A percentile compares a stretch with the other conserved stretches of the same genome.
These are phyloP conservation scores for Furcula furcula DNA, from an alignment of 2,888 invertebrate genomes.

Conservation along the genomic window DNA sequence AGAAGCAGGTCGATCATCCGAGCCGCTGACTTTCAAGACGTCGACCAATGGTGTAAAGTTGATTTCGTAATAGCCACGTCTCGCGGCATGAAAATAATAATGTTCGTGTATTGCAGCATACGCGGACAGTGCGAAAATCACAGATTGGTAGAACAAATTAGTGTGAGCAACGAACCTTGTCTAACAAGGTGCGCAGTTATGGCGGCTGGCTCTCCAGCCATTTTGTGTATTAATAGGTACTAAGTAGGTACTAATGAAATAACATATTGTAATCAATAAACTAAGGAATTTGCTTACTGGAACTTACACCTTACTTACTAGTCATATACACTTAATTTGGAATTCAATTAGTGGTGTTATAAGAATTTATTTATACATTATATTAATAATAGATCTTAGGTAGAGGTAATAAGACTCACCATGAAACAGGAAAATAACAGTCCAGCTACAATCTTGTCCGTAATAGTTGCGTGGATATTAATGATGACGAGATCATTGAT, in stretches of 20 bases:
- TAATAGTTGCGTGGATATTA: constrained; percentile 88
- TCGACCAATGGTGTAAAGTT: constrained; percentile 43
- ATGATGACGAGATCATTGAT: constrained; percentile 91
- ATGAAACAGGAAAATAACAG: constrained; percentile 93
- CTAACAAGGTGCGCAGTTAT: neutral
- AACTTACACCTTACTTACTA: no score
- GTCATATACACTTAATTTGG: no score
- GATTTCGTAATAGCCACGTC: constrained; percentile 47
- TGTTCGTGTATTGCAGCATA: constrained; percentile 10
- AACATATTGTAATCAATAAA: no score
- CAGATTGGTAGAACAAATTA: constrained; percentile 1
- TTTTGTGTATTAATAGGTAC: no score
- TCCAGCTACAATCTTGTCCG: constrained; percentile 93
- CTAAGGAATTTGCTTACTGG: no score
- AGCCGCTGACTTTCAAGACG: constrained; percentile 51
- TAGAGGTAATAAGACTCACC: constrained; percentile 76
- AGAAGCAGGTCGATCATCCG: constrained; percentile 60
- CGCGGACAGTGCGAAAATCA: constrained; percentile 13
- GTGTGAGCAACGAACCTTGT: constrained; percentile 9
- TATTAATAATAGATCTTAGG: neutral
- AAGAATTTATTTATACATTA: neutral
- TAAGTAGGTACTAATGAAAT: no score
- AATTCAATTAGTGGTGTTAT: no score
- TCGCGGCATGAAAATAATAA: constrained; percentile 27
- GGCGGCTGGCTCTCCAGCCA: neutral